phyloP scores from a whole-genome alignment of 2,888 invertebrate genomes.

The Lasius platythorax region DNA sequence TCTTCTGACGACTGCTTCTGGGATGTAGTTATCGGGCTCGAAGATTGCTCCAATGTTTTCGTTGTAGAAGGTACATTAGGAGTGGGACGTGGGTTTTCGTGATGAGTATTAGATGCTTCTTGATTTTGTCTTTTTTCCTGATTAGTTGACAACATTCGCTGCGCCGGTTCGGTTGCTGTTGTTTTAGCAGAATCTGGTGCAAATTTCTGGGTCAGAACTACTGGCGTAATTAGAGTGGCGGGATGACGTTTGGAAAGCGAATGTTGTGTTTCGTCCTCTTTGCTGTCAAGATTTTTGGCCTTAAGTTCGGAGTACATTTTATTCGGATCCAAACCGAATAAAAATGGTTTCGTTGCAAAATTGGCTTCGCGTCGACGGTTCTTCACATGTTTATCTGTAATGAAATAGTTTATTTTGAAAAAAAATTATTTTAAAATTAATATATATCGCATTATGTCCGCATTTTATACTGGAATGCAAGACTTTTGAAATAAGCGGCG shows the following conservation, averaged over 20 bases:
- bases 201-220: not conserved
- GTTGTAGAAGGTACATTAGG: not conserved
- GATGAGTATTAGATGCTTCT: not conserved
- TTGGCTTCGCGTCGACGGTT: constrained; percentile 41
- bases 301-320: constrained; percentile 47
- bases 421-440: not conserved
- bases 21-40: not conserved
- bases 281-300: not conserved
- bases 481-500: not conserved
- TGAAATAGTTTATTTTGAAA: not conserved
- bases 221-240: not conserved
- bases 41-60: not conserved
- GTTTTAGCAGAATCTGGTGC: not conserved
- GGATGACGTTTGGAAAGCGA: not conserved
- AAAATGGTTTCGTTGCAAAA: not conserved
- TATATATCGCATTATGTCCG: not conserved
- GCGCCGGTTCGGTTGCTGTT: not conserved
- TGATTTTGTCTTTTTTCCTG: not conserved
- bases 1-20: not conserved
- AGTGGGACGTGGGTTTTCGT: not conserved
- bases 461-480: not conserved
- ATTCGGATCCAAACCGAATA: constrained; percentile 57
- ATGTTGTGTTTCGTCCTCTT: not conserved
- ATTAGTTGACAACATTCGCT: not conserved
- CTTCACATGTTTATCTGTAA: constrained; percentile 59